phyloP scores from a whole-genome alignment of 2,797 vertebrate genomes.

The Alcedo atthis region DNA sequence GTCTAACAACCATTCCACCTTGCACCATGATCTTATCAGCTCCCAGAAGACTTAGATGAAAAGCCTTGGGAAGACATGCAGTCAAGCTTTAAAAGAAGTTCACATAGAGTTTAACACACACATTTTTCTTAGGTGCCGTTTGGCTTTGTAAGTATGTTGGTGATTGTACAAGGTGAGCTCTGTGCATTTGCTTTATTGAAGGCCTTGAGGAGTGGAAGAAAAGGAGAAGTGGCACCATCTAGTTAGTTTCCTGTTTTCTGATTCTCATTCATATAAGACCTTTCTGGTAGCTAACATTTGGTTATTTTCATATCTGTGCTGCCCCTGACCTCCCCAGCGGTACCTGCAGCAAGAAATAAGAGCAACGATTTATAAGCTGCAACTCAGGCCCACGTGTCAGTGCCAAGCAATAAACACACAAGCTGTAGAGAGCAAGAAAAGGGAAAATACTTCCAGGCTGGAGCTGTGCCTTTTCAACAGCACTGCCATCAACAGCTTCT shows the following conservation, averaged over 20 bases:
- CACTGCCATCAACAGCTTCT: neutral
- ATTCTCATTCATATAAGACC: neutral
- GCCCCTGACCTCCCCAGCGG: neutral
- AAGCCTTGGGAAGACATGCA: neutral
- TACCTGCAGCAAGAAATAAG: neutral
- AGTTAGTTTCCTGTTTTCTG: neutral
- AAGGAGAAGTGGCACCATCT: neutral
- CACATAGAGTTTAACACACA: neutral
- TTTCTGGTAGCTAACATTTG: neutral
- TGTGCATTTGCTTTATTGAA: neutral
- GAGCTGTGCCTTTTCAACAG: neutral
- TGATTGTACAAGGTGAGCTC: neutral
- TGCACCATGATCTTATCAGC: neutral
- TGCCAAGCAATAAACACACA: rapidly evolving
- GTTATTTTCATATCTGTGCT: neutral
- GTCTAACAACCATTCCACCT: neutral
- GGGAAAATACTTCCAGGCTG: neutral
- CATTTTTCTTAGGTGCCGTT: neutral
- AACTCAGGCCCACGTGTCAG: neutral
- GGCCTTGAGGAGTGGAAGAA: neutral
- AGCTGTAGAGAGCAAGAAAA: neutral
- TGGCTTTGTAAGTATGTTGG: neutral
- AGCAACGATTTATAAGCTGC: neutral
- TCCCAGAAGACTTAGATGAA: neutral
- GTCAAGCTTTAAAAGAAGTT: neutral